Evolutionary conservation across 2,113 vertebrate genomes (phyloP).

Genomic region (Ophiodon elongatus): DNA sequence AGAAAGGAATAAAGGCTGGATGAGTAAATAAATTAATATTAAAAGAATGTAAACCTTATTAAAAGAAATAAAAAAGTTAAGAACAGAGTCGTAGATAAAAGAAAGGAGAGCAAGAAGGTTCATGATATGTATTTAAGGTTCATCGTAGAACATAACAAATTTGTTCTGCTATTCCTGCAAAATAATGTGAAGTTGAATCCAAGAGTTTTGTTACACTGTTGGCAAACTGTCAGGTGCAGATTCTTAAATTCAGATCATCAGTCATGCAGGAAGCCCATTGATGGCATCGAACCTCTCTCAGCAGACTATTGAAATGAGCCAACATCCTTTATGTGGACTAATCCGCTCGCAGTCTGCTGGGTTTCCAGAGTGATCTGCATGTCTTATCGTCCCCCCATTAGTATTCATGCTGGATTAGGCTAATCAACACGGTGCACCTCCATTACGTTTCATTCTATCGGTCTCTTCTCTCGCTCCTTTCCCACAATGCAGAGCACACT

Average conservation of each 20-base stretch:
- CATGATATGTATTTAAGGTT: not conserved
- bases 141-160: not conserved
- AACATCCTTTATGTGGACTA: not conserved
- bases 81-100: not conserved
- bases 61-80: not conserved
- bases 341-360: not conserved
- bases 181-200: not conserved
- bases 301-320: not conserved
- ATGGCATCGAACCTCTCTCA: not conserved
- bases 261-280: not conserved
- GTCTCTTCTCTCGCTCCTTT: not conserved
- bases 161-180: not conserved
- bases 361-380: constrained; percentile 1
- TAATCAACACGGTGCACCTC: constrained; percentile 37
- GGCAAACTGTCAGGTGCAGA: not conserved
- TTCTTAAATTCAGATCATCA: not conserved
- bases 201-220: not conserved
- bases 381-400: constrained; percentile 12
- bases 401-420: constrained; percentile 34
- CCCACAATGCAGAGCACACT: not conserved
- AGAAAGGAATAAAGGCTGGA: not conserved
- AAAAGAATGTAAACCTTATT: no score
- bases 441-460: not conserved
- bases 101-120: not conserved
- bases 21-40: not conserved